Evolutionary conservation across 2,113 vertebrate genomes (phyloP).

Genomic region (Dinomys branickii): DNA sequence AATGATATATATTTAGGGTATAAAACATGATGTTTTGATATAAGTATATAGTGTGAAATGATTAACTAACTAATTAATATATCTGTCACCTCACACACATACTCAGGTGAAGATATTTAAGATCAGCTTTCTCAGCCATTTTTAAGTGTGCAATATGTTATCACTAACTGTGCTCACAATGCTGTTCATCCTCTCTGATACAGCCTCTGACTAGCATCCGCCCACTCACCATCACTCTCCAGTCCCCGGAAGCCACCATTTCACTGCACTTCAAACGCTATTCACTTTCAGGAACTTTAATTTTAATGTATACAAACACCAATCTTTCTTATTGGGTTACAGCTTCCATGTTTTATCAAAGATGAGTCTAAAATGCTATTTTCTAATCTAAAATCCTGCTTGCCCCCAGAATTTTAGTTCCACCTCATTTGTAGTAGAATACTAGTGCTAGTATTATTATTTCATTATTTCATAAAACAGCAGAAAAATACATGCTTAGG

Average conservation of each 20-base stretch:
- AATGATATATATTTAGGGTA: neutral
- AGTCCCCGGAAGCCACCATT: neutral
- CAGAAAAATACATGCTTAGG: neutral
- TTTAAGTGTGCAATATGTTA: neutral
- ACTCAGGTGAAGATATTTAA: neutral
- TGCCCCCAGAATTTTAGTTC: neutral
- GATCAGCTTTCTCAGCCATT: neutral
- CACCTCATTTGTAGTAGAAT: neutral
- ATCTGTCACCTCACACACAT: too few relatives aligned
- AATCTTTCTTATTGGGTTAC: neutral
- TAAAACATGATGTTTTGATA: neutral
- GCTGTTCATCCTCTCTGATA: neutral
- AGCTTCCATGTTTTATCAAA: constrained; percentile 24
- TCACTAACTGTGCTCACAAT: neutral
- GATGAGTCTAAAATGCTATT: neutral
- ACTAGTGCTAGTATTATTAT: neutral
- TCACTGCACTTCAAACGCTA: neutral
- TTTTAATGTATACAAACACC: neutral
- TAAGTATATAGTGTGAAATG: neutral
- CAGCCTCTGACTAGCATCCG: neutral
- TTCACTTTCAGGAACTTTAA: neutral
- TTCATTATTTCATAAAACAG: neutral
- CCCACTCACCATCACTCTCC: too few relatives aligned
- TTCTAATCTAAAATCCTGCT: neutral
- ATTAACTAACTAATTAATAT: neutral